Evolutionary conservation across 2,797 vertebrate genomes (phyloP), one percentile per base, ranked within the genome.

Genomic region (Siniperca undulata): DNA sequence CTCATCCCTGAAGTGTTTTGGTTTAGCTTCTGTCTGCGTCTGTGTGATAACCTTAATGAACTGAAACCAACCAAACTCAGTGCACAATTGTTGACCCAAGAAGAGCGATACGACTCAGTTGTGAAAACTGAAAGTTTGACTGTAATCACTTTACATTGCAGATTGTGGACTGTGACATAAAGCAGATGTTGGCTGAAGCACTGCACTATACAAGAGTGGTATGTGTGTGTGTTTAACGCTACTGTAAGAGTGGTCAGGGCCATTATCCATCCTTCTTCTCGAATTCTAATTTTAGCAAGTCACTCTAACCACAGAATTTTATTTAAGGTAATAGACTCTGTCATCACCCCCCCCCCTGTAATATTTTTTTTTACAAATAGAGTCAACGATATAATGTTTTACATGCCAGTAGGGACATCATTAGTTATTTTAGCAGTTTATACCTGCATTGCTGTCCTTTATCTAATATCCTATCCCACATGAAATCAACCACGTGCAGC

Each of bases 201-300:
- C 2, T 44, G 30, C n/a, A 42, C 27, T 52, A 0, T 50, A 42
- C 56, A 40, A 24, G 24, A 24, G 71, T 22, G 61, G 42, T 42
- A 20, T 78, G 62, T 72, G 50, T 70, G 50, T 59, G 36, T 74
- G 56, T 86, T 69, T 38, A 59, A 53, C 1, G 7, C 68, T 22
- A 56, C 66, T 52, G 46, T 34, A 27, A 42, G 52, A 53, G 66
- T 8, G n/a, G 20, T 46, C 22, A 61, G 40, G 68, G 72, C 24
- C 67, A 46, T 36, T 22, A 3, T 75, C 16, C 69, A 40, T 81
- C 16, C 30, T 30, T 27, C 27, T 27, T 30, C 30, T 30, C 30
- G 30, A 30, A 30, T 30, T 30, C 30, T 30, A 30, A 30, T 30
- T 30, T 30, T 30, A 30, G 30, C 30, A 30, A 30, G 30, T 30